Evolutionary conservation across 2,113 vertebrate genomes (phyloP).

Genomic region (chimpanzee (Pan troglodytes)): NHGRI_mPanTro3-v2.1_pri NC_072421.2:94108001-94108500

Average conservation of each 20-base stretch:
- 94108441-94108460: not conserved
- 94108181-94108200: not conserved
- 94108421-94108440: conserved; percentile 12
- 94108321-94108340: not conserved
- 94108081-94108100: conserved; percentile 28
- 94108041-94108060: not conserved
- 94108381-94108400: conserved; percentile 3
- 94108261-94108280: not conserved
- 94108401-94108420: not conserved
- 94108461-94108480: not conserved
- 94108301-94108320: conserved; percentile 27
- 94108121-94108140: not conserved
- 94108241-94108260: not conserved
- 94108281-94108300: not conserved
- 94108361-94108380: not conserved
- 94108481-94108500: not conserved
- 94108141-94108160: not conserved
- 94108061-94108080: not conserved
- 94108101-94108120: conserved; percentile 21
- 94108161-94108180: conserved; percentile 27
- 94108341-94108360: not conserved
- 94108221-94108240: not conserved
- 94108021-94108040: conserved; percentile 2
- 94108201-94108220: not conserved
- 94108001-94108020: not conserved